phyloP scores from a whole-genome alignment of 2,888 invertebrate genomes.

The Caenorhabditis macrosperma region DNA sequence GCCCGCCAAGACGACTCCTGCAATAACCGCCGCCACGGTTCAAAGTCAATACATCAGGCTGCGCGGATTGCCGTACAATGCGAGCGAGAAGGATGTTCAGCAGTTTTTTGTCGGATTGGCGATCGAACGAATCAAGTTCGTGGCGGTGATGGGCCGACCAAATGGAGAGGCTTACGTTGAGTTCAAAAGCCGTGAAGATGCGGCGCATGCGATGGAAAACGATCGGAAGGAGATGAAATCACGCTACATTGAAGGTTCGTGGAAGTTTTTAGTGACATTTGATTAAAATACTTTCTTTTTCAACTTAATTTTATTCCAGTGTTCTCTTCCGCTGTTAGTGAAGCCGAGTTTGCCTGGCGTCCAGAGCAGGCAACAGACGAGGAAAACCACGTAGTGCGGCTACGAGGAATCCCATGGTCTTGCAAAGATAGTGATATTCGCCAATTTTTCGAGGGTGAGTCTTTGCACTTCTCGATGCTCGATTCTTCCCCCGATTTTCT shows the following conservation, averaged over 20 bases:
- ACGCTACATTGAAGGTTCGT: conserved; percentile 75
- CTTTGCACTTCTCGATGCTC: neutral
- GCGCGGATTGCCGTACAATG: conserved; percentile 75
- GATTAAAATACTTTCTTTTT: too few relatives aligned
- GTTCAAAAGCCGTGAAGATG: conserved; percentile 61
- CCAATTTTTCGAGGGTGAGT: conserved; percentile 72
- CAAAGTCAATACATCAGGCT: conserved; percentile 58
- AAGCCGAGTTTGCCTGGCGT: conserved; percentile 38
- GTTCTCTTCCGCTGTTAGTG: conserved; percentile 48
- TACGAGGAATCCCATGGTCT: conserved; percentile 75
- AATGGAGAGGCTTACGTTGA: conserved; percentile 75
- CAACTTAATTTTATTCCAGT: conserved; percentile 47
- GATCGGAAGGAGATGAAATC: conserved; percentile 70
- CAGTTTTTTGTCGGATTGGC: conserved; percentile 71
- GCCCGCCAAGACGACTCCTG: neutral
- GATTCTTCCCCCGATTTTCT: neutral
- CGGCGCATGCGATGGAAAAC: conserved; percentile 63
- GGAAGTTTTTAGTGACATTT: too few relatives aligned
- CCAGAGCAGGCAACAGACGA: conserved; percentile 18
- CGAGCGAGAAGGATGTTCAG: conserved; percentile 67
- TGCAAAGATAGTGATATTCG: conserved; percentile 68
- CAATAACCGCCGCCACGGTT: neutral
- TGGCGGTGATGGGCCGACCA: conserved; percentile 65
- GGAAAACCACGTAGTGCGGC: conserved; percentile 59
- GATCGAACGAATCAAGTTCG: conserved; percentile 41